Conservation (phyloP, 2,797 vertebrate species). For the Hippoglossus hippoglossus region DNA sequence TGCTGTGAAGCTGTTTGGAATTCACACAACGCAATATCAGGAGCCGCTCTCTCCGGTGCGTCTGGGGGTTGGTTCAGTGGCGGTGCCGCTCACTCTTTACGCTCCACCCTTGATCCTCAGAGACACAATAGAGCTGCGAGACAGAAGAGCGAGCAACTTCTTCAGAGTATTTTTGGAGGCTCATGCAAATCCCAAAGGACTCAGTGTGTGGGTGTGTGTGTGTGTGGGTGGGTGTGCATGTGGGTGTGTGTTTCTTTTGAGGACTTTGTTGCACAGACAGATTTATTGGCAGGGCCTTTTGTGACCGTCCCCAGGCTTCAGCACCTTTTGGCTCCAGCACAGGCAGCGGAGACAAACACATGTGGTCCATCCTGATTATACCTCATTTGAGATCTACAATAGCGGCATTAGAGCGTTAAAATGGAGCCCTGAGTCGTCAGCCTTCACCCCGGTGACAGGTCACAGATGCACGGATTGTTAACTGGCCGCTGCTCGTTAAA, state of each 20-base stretch:
- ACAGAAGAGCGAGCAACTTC: constrained; percentile 64
- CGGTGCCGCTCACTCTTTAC: constrained; percentile 27
- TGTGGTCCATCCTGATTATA: constrained; percentile 77
- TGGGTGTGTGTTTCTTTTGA: constrained; percentile 55
- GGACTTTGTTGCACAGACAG: constrained; percentile 75
- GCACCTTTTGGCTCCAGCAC: constrained; percentile 61
- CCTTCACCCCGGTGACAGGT: constrained; percentile 59
- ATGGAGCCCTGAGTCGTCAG: constrained; percentile 51
- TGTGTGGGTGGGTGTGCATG: constrained; percentile 13
- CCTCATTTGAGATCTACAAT: constrained; percentile 76
- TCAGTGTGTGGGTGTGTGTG: neutral
- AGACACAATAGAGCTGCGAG: constrained; percentile 68
- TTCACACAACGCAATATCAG: constrained; percentile 39
- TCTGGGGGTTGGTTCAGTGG: constrained; percentile 23
- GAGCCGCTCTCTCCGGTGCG: constrained; percentile 5
- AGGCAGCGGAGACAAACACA: constrained; percentile 72
- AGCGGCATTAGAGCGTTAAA: constrained; percentile 62
- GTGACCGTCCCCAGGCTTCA: constrained; percentile 60
- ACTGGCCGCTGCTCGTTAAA: constrained; percentile 36
- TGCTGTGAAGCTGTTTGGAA: constrained; percentile 42
- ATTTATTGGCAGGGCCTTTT: constrained; percentile 81
- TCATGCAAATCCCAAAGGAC: constrained; percentile 68
- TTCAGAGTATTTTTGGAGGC: constrained; percentile 65
- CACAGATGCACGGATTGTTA: constrained; percentile 63
- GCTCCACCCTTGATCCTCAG: constrained; percentile 67